A percentile compares a stretch with the other conserved stretches of the same genome.
phyloP scores from a whole-genome alignment of 2,113 vertebrate species.

The Phasianus colchicus region DNA sequence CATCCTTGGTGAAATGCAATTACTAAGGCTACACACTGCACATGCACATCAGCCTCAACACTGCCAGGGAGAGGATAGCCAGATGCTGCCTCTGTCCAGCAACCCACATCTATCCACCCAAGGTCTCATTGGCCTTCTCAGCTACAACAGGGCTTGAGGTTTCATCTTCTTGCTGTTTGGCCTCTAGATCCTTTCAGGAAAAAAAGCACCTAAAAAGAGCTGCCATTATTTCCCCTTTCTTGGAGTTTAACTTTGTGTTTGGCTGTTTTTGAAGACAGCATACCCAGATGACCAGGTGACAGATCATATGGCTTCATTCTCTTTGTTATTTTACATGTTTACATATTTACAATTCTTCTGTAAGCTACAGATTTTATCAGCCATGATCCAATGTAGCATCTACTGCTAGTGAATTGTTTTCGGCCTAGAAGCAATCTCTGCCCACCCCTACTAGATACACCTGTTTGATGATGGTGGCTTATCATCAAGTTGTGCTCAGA shows the following conservation, averaged over 20 bases:
- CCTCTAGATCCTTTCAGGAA: slow-evolving; percentile 3
- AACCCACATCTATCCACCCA: not conserved
- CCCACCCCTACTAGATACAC: not conserved
- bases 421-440: not conserved
- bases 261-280: not conserved
- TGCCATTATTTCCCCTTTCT: not conserved
- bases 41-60: accelerated
- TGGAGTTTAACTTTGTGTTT: not conserved
- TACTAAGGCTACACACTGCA: not conserved
- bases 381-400: not conserved
- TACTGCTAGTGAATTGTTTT: not conserved
- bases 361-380: slow-evolving; percentile 35
- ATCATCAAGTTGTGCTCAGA: not conserved
- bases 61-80: not conserved
- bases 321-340: slow-evolving; percentile 1
- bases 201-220: not conserved
- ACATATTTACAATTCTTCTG: not conserved
- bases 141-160: not conserved
- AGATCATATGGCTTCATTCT: not conserved
- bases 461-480: not conserved
- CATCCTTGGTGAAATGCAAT: accelerated
- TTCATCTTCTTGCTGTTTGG: not conserved
- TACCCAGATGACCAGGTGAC: not conserved
- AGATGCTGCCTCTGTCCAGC: not conserved
- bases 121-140: slow-evolving; percentile 11